phyloP scores from a whole-genome alignment of 2,888 invertebrate genomes.

The Drosophila niveifrons region DNA sequence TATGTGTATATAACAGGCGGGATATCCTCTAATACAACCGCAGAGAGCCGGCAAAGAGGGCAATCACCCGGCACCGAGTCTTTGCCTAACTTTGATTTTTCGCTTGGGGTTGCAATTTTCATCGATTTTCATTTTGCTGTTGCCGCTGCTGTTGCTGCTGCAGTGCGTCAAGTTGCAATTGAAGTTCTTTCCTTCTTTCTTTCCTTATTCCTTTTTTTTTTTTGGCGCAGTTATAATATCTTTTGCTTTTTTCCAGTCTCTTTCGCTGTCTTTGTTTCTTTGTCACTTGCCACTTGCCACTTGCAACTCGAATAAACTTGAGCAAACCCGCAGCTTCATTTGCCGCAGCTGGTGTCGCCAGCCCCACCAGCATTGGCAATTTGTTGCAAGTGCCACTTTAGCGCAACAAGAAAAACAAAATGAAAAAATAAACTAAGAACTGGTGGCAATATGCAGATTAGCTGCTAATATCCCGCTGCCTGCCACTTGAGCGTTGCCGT shows the following conservation, averaged over 20 bases:
- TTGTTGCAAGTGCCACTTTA: constrained; percentile 71
- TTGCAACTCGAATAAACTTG: constrained; percentile 45
- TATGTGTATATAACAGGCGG: constrained; percentile 29
- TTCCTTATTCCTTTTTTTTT: constrained; percentile 5
- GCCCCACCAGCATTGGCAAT: constrained; percentile 51
- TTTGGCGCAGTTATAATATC: constrained; percentile 47
- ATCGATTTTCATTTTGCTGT: constrained; percentile 66
- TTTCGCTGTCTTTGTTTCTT: constrained; percentile 7
- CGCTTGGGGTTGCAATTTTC: constrained; percentile 77
- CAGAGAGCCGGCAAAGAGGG: constrained; percentile 73
- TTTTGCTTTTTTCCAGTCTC: background rate
- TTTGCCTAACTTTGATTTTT: constrained; percentile 53
- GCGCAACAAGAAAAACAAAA: background rate
- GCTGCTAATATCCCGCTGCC: constrained; percentile 63
- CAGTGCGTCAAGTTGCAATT: constrained; percentile 53
- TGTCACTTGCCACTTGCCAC: constrained; percentile 25
- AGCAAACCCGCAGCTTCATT: constrained; percentile 59
- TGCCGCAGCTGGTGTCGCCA: constrained; percentile 42
- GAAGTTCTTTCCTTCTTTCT: background rate
- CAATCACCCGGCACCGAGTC: constrained; percentile 74
- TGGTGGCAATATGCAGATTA: constrained; percentile 76
- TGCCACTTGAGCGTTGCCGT: constrained; percentile 13
- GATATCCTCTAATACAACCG: constrained; percentile 51
- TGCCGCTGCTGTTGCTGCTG: constrained; percentile 26
- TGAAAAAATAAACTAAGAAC: constrained; percentile 28